Evolutionary conservation across 1,140 invertebrate species (phyloP).

Genomic region (Akabosia matsudoensis): DNA sequence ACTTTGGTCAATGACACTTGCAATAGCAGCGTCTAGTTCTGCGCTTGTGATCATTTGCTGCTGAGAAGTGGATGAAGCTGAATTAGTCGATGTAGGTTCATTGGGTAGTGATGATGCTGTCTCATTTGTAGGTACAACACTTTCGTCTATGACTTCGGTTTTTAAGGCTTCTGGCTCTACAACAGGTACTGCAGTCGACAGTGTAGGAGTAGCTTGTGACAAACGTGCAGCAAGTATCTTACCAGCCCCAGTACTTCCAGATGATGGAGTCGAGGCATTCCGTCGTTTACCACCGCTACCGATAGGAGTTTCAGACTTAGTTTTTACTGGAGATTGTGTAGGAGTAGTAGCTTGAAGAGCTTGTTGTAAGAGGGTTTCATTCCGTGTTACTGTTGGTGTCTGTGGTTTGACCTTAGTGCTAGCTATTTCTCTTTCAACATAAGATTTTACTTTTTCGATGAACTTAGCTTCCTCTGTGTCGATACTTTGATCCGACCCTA

Average conservation of each 20-base stretch:
- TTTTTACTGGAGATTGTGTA: background rate
- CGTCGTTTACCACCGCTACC: background rate
- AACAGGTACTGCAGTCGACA: background rate
- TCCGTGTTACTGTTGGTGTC: background rate
- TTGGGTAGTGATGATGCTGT: background rate
- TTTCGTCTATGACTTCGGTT: too few species aligned
- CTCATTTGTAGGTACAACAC: too few species aligned
- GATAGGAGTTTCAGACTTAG: background rate
- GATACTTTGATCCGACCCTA: conserved; percentile 23
- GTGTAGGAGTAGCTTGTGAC: background rate
- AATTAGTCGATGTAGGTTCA: background rate
- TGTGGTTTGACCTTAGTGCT: background rate
- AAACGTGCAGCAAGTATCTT: background rate
- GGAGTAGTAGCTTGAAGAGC: background rate
- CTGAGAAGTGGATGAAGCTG: background rate
- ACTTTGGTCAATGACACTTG: conserved; percentile 5
- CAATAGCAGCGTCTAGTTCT: background rate
- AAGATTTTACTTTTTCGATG: background rate
- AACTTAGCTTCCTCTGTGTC: background rate
- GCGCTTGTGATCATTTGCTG: background rate
- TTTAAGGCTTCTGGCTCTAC: too few species aligned
- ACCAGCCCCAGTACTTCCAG: background rate
- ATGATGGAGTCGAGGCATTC: background rate
- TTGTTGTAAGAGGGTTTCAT: background rate
- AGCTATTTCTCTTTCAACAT: background rate